Evolutionary conservation across 1,140 invertebrate species (phyloP).

Genomic region (Zaprionus ghesquierei): DNA sequence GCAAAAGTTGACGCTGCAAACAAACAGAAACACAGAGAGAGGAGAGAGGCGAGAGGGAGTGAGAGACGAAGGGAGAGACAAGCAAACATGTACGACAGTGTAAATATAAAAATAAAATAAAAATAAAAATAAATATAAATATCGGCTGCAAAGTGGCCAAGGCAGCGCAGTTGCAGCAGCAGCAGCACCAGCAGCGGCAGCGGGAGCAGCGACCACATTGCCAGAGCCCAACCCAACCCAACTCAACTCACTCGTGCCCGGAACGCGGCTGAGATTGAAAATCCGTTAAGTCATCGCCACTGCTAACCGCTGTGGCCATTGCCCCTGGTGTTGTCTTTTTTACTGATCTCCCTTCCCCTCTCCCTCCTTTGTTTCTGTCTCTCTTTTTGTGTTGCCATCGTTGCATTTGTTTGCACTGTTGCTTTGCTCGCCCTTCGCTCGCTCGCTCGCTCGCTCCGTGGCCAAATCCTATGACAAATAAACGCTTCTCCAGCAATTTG

Average conservation of each 20-base stretch:
- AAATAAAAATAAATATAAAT: slow-evolving; percentile 80
- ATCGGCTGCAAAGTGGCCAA: slow-evolving; percentile 74
- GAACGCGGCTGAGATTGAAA: slow-evolving; percentile 68
- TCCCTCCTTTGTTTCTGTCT: neutral
- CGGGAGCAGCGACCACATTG: slow-evolving; percentile 8
- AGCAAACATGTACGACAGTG: slow-evolving; percentile 61
- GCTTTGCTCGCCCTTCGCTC: slow-evolving; percentile 52
- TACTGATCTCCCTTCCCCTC: slow-evolving; percentile 6
- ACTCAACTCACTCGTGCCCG: neutral
- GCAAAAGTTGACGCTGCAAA: slow-evolving; percentile 68
- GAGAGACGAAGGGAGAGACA: slow-evolving; percentile 10
- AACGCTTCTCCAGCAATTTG: slow-evolving; percentile 74
- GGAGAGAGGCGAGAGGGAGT: neutral
- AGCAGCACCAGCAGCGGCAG: slow-evolving; percentile 17
- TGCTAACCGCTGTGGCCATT: slow-evolving; percentile 71
- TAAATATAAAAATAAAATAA: slow-evolving; percentile 81
- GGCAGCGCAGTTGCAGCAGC: neutral
- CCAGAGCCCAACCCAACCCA: neutral
- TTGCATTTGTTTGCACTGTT: slow-evolving; percentile 66
- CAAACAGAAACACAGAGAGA: slow-evolving; percentile 58
- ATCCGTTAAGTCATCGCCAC: slow-evolving; percentile 79
- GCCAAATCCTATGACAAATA: slow-evolving; percentile 76
- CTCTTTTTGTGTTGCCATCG: slow-evolving; percentile 12
- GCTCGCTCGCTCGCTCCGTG: slow-evolving; percentile 7
- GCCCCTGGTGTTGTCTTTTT: slow-evolving; percentile 22